phyloP scores from a whole-genome alignment of 2,113 vertebrate genomes.

The Colossoma macropomum region DNA sequence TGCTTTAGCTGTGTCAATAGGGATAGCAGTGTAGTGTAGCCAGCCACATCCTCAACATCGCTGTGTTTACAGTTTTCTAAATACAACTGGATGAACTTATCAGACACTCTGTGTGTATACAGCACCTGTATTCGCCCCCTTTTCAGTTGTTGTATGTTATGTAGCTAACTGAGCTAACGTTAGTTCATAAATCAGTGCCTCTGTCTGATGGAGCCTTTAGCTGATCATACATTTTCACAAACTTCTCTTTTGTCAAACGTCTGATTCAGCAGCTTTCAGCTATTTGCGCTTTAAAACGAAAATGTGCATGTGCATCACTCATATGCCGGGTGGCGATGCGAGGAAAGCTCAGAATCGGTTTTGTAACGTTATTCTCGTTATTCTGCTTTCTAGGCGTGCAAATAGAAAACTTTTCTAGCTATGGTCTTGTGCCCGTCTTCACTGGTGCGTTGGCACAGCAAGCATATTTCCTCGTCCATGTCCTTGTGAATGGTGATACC shows the following conservation, averaged over 20 bases:
- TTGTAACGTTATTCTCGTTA: neutral
- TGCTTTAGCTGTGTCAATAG: neutral
- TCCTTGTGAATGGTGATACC: neutral
- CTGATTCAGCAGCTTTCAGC: neutral
- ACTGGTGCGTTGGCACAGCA: neutral
- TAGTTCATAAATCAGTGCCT: neutral
- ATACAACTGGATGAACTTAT: too few species aligned
- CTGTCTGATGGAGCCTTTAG: neutral
- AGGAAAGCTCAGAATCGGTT: neutral
- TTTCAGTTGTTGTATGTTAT: accelerated
- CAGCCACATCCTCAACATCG: neutral
- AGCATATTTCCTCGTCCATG: neutral
- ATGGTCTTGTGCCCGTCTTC: too few species aligned
- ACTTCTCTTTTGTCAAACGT: neutral
- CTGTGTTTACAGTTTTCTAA: too few species aligned
- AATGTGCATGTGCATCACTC: neutral
- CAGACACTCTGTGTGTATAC: too few species aligned
- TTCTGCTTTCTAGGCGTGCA: neutral
- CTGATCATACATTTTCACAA: neutral
- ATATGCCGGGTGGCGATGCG: neutral
- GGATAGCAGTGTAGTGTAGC: neutral
- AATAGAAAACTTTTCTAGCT: too few species aligned
- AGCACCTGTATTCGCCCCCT: too few species aligned
- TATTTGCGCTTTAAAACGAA: too few species aligned
- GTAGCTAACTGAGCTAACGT: neutral